Evolutionary conservation across 2,888 invertebrate species (phyloP).

Genomic region (Amblyjoppa fuscipennis): DNA sequence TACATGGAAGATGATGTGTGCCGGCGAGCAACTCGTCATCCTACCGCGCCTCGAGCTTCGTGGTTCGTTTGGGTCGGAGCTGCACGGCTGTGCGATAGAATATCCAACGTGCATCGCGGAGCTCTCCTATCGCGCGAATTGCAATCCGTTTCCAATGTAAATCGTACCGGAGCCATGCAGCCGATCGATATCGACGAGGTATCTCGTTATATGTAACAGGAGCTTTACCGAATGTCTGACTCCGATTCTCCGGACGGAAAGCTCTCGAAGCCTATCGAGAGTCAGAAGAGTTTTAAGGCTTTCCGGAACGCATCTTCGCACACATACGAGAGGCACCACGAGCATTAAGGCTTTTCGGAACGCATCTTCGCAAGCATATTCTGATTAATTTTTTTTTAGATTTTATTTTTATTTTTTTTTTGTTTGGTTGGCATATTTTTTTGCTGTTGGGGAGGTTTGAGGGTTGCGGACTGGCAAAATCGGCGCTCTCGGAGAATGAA

Average conservation of each 20-base stretch:
- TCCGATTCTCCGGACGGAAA: background rate
- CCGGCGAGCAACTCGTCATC: background rate
- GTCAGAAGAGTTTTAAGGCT: background rate
- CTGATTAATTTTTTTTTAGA: background rate
- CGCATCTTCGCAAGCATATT: background rate
- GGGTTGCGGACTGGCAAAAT: no score
- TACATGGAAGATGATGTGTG: background rate
- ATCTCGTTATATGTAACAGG: slow-evolving; percentile 7
- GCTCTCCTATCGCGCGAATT: background rate
- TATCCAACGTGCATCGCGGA: background rate
- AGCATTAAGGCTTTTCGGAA: no score
- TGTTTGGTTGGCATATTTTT: no score
- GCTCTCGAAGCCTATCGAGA: background rate
- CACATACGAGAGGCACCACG: no score
- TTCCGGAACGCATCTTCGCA: no score
- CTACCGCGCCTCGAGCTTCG: no score
- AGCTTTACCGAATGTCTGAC: background rate
- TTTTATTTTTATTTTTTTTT: no score
- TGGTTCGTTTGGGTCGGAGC: no score
- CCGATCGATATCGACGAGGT: background rate
- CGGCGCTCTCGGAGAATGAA: no score
- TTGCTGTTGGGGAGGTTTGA: no score
- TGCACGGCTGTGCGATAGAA: no score
- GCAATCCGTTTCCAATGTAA: background rate
- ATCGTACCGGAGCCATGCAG: background rate